Conservation (phyloP, 2,797 vertebrate genomes). For the Pipistrellus kuhlii region DNA sequence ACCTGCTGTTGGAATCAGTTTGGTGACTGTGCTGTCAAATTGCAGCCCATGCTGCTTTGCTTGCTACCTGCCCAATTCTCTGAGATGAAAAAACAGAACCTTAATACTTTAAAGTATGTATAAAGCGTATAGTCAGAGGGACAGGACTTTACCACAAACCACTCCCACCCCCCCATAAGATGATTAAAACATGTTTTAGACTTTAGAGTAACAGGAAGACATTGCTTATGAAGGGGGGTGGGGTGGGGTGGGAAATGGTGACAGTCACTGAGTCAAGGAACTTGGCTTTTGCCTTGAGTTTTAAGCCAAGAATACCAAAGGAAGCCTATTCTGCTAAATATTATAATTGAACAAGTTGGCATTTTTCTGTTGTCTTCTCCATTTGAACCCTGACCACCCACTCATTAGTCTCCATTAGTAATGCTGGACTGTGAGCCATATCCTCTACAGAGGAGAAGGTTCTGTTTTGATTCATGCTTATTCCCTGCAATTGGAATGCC, state of each 20-base stretch:
- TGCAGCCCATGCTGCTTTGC: background rate
- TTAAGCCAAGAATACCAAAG: constrained; percentile 12
- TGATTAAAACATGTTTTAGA: background rate
- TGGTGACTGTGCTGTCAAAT: background rate
- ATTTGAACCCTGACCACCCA: background rate
- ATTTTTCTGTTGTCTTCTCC: background rate
- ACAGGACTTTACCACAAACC: background rate
- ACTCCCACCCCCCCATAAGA: background rate
- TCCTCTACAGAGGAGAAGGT: background rate
- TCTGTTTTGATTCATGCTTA: background rate
- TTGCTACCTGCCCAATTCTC: background rate
- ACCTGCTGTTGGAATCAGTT: background rate
- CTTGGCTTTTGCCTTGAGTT: constrained; percentile 42
- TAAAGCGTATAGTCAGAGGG: background rate
- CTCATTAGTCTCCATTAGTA: background rate
- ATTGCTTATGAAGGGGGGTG: background rate
- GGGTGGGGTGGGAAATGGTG: background rate
- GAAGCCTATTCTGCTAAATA: constrained; percentile 30
- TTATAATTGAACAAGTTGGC: constrained; percentile 20
- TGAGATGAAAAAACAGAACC: background rate
- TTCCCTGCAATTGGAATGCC: background rate
- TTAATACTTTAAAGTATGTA: background rate
- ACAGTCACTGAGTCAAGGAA: constrained; percentile 8
- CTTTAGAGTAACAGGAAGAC: background rate
- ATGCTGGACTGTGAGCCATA: constrained; percentile 33